Conservation (phyloP, 2,797 vertebrate species). For the Pseudocheirus occidentalis region DNA sequence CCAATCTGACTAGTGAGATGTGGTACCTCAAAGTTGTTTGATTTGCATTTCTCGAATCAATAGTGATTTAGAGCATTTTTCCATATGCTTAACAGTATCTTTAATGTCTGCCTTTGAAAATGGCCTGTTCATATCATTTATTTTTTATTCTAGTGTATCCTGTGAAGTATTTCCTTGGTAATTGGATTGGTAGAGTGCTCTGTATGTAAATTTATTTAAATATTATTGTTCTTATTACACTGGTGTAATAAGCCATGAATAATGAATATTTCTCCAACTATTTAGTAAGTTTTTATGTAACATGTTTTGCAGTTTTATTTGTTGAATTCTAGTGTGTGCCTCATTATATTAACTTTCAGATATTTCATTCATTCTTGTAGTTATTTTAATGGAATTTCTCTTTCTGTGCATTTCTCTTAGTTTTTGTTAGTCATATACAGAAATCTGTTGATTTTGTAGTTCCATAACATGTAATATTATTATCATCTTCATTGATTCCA, state of each 20-base stretch:
- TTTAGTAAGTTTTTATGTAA: neutral
- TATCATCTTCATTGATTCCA: neutral
- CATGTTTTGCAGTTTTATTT: neutral
- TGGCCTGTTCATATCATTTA: no score
- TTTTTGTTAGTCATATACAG: neutral
- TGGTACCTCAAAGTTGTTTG: no score
- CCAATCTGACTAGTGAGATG: no score
- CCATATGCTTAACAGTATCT: no score
- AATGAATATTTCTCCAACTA: neutral
- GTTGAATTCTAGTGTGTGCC: neutral
- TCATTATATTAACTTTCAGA: neutral
- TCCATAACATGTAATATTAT: neutral
- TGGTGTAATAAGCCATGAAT: neutral
- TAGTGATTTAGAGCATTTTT: no score
- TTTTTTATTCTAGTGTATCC: neutral
- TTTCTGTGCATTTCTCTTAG: neutral
- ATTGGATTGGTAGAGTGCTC: neutral
- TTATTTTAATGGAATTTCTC: neutral
- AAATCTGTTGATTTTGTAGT: neutral
- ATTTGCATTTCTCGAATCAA: no score
- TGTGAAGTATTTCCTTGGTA: neutral
- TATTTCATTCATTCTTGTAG: neutral
- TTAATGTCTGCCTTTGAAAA: no score
- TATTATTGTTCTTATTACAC: neutral
- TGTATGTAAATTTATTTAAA: neutral